Evolutionary conservation across 2,113 vertebrate species (phyloP), one percentile per base, ranked within the genome.

Genomic region (Meleagris gallopavo): DNA sequence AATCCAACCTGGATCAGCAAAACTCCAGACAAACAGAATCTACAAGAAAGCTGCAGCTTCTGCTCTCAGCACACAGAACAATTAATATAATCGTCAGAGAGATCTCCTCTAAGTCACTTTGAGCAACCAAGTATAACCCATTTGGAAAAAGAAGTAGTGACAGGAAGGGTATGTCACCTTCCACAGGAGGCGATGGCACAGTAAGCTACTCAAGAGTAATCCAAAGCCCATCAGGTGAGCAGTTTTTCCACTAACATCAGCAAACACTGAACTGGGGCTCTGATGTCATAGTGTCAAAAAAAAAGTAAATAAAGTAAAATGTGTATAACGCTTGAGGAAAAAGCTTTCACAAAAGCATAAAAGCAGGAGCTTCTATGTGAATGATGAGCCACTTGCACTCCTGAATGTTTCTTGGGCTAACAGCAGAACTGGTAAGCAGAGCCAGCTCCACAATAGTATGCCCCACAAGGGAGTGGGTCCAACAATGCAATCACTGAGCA

Each of bases 201-300:
- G 18, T 88, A 94, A 95, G 75, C 62, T 77, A 46, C 84, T 92
- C 72, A 64, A 76, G 38, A 52, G 4, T 95, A 94, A 96, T 88
- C 82, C 60, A 89, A 91, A 95, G 46, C 69, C 55, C 46, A 32
- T 67, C 55, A 94, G 58, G 25, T 7, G 10, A 88, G 77, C 10
- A 64, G 30, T 32, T 95, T 94, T 94, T 83, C 89, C 88, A 72
- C 57, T 60, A 66, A 71, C 61, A 81, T 91, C 88, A 94, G 78
- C 89, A 73, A 50, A 55, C 34, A 21, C 52, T 30, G 54, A 29
- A 65, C 76, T 70, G 45, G 21, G 8, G 4, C 34, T 90, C 34
- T 48, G 4, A 48, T 77, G 34, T 27, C 83, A 65, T 21, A 38
- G 32, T 30, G 27, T 60, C 38, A 57, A 17, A 32, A 32, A 32